These are phyloP conservation scores for Drosophila sturtevanti DNA, from an alignment of 1,140 invertebrate species.

Conservation along the genomic window DNA sequence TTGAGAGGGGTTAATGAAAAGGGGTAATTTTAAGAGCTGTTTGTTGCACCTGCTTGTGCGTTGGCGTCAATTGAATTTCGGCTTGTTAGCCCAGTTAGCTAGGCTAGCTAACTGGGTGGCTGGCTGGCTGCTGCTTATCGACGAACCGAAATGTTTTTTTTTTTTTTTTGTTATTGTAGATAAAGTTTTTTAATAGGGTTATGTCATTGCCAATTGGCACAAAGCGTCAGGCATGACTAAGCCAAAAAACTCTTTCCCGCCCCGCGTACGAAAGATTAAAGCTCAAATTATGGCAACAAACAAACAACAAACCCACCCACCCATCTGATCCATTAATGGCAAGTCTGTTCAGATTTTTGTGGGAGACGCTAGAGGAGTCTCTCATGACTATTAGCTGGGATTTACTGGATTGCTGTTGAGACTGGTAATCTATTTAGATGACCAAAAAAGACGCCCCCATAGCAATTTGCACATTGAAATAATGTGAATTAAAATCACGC, in stretches of 20 bases:
- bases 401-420: not conserved
- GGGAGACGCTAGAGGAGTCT: not conserved
- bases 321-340: constrained; percentile 48
- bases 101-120: not conserved
- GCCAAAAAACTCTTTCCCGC: constrained; percentile 9
- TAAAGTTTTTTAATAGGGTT: constrained; percentile 40
- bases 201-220: constrained; percentile 39
- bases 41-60: constrained; percentile 15
- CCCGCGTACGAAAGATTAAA: constrained; percentile 19
- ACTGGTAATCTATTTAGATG: constrained; percentile 38
- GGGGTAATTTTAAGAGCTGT: constrained; percentile 25
- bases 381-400: constrained; percentile 21
- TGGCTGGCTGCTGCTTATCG: constrained; percentile 32
- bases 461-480: not conserved
- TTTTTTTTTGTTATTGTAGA: constrained; percentile 12
- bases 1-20: constrained; percentile 41
- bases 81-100: not conserved
- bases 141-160: not conserved
- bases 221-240: constrained; percentile 41
- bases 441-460: constrained; percentile 40
- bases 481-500: not conserved
- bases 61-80: constrained; percentile 39
- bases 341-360: constrained; percentile 10
- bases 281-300: constrained; percentile 29
- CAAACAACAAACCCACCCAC: constrained; percentile 21